Evolutionary conservation across 2,888 invertebrate genomes (phyloP).

Genomic region (Tipula confusa): DNA sequence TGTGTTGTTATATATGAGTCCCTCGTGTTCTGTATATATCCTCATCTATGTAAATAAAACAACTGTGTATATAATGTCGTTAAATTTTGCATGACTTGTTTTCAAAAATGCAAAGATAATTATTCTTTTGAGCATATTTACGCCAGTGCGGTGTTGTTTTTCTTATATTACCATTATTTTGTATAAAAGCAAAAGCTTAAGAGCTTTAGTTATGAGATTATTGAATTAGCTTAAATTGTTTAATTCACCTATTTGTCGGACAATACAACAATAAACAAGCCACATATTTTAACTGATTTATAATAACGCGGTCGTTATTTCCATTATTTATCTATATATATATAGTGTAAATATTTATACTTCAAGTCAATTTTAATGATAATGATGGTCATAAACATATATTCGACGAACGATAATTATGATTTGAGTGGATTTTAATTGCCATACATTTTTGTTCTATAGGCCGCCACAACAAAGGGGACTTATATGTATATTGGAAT

Average conservation of each 20-base stretch:
- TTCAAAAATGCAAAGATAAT: conserved; percentile 16
- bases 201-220: not conserved
- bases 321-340: not conserved
- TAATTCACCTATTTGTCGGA: not conserved
- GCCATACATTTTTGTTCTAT: not conserved
- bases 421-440: not conserved
- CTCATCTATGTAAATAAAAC: not conserved
- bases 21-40: not conserved
- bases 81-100: not conserved
- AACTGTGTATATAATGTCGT: not conserved
- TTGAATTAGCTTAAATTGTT: not conserved
- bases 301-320: not conserved
- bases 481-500: not conserved
- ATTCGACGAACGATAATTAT: not conserved
- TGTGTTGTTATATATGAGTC: not conserved
- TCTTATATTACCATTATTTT: not conserved
- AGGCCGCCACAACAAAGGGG: not conserved
- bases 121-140: conserved; percentile 21
- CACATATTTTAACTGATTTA: not conserved
- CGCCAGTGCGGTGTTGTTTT: not conserved
- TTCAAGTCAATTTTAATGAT: not conserved
- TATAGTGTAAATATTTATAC: not conserved
- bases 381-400: not conserved
- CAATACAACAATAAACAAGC: no score
- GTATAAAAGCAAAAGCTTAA: not conserved